Evolutionary conservation across 2,113 vertebrate genomes (phyloP), one percentile per base, ranked within the genome.

Genomic region (Mirza zaza): DNA sequence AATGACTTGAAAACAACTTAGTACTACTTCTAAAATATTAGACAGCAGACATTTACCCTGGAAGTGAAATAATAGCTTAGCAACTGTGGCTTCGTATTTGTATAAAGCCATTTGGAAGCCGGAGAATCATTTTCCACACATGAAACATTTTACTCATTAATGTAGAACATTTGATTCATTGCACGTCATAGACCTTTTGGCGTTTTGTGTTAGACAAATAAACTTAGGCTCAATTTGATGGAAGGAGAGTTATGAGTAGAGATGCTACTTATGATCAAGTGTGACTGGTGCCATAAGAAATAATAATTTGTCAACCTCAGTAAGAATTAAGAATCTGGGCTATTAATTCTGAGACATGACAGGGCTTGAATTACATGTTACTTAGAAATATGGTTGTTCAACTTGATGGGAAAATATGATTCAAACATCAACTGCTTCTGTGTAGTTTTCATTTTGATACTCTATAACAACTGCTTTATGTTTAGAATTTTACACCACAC

Each of bases 341-440:
- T 97, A 98, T 98, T 98, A 97, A 96, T 98, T 96, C 75, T 97
- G 96, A 96, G 97, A 97, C 87, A 90, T 84, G 94, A 97, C 92
- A 90, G 57, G 59, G 29, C 65, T 97, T 96, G 68, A 94, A 93
- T 81, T 97, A n/a, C 90, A 97, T 80, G 94, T 82, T 98, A 48
- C 86, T 97, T 91, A 95, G 97, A 97, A 95, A 39, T 77, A 73
- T 77, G 57, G 97, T 97, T 96, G 95, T 93, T 89, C 96, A 95
- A 98, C 98, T 90, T 97, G 93, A 97, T 95, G 57, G 84, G 71
- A 97, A 97, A 87, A 97, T 97, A 91, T 92, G 95, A 97, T 76
- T 98, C 91, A 97, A 97, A 94, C 96, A 97, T 96, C 68, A 95
- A 82, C 76, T 67, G 68, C 80, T 92, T 59, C 48, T 95, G 94